Evolutionary conservation across 2,113 vertebrate species (phyloP).

Genomic region (Gambusia affinis): DNA sequence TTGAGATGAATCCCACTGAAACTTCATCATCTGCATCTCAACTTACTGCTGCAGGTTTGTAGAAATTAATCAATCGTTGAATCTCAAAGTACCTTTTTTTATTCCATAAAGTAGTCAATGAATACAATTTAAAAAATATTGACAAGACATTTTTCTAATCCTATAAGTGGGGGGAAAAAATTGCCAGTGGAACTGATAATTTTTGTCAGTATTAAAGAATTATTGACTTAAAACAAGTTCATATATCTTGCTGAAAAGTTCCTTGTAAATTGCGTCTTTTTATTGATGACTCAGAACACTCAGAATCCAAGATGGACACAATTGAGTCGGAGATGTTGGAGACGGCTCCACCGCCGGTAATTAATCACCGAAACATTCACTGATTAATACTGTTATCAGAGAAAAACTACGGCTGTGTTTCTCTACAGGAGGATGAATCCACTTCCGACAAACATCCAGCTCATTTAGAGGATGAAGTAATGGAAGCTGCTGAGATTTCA

Average conservation of each 20-base stretch:
- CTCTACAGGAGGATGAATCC: constrained; percentile 27
- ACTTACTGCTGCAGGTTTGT: constrained; percentile 48
- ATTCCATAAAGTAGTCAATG: too few relatives aligned
- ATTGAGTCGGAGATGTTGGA: not conserved
- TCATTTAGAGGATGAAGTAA: constrained; percentile 32
- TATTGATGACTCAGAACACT: constrained; percentile 36
- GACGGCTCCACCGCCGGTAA: constrained; percentile 52
- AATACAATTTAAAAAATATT: too few relatives aligned
- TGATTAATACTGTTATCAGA: not conserved
- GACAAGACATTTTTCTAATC: too few relatives aligned
- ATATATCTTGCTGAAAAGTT: too few relatives aligned
- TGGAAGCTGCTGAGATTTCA: not conserved
- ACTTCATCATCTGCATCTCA: not conserved
- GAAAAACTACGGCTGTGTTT: not conserved
- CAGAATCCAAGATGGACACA: constrained; percentile 11
- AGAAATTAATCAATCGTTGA: not conserved
- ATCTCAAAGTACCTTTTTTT: not conserved
- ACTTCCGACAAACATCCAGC: not conserved
- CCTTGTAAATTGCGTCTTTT: not conserved
- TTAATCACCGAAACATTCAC: not conserved
- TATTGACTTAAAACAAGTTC: too few relatives aligned
- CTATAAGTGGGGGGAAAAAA: too few relatives aligned
- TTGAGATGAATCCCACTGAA: not conserved
- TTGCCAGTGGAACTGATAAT: too few relatives aligned
- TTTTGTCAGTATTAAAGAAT: too few relatives aligned